A percentile compares a stretch with the other conserved stretches of the same genome.
Evolutionary conservation across 2,113 vertebrate species (phyloP).

Genomic region (Xerus inauris): DNA sequence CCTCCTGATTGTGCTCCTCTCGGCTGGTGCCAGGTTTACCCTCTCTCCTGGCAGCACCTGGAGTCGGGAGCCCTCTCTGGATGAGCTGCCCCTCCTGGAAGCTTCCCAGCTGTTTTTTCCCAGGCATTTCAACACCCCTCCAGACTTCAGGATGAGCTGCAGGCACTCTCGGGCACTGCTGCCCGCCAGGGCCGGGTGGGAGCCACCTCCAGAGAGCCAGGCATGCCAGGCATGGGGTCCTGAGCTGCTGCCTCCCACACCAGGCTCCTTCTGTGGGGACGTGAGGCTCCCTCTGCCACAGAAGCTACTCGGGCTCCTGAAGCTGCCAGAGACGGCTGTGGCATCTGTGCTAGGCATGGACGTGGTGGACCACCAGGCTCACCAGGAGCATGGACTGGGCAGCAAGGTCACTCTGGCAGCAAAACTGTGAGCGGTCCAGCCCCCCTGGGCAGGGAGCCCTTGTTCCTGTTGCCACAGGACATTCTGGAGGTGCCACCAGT

Average conservation of each 20-base stretch:
- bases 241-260: neutral
- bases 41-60: neutral
- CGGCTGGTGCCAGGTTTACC: too few species aligned
- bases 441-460: accelerated
- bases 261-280: neutral
- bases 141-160: neutral
- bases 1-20: neutral
- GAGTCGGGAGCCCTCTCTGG: neutral
- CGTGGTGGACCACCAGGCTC: neutral
- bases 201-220: neutral
- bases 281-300: neutral
- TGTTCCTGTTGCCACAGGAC: accelerated
- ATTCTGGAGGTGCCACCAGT: neutral
- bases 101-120: neutral
- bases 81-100: slow-evolving; percentile 10
- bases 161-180: neutral
- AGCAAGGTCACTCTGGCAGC: too few species aligned
- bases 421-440: neutral
- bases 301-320: neutral
- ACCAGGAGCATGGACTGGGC: neutral
- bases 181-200: too few species aligned
- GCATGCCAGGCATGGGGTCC: neutral
- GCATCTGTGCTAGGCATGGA: accelerated
- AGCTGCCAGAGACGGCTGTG: too few species aligned
- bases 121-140: neutral